Evolutionary conservation across 2,113 vertebrate species (phyloP), one percentile per base, ranked within the genome.

Genomic region (Electrona antarctica): DNA sequence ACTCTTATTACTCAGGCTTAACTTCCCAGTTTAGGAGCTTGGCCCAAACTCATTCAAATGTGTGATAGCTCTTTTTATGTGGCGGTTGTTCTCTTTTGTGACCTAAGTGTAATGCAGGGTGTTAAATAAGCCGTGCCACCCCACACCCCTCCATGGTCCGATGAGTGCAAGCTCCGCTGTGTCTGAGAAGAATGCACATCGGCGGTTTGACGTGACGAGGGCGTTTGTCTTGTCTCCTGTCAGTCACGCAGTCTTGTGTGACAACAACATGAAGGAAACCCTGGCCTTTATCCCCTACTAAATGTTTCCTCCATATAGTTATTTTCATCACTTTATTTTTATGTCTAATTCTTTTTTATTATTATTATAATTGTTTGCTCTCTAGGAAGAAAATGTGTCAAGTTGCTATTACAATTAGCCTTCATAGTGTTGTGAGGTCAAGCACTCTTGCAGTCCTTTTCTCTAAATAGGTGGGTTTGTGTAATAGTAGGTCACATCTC

Each of bases 381-480:
- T 41, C 5, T 62, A 65, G 60, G 14, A 29, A 10, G 11, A 29
- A 59, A 29, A 29, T 8, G 8, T 2, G 21, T 41, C 33, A 41
- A 41, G 33, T 41, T 41, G 33, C 33, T 41, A 41, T 41, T 41
- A 4, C 33, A 41, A 41, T 41, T 60, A 50, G 51, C 28, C 10
- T 62, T 15, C 14, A 46, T 85, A 78, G 81, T 67, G 72, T 41
- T 70, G 74, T 71, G 58, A 3, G 7, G 78, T 83, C 47, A 55
- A 64, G 61, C 66, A 64, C 63, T 41, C 60, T 73, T 70, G 49
- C 55, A 70, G 64, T 79, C 50, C 50, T 64, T 67, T 71, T 65
- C 14, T 69, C n/a, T 90, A 90, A 21, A 91, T 91, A 92, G 92
- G 89, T 41, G 33, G 33, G 33, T 41, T 4, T 41, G 33, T 41